Evolutionary conservation across 2,797 vertebrate species (phyloP).

Genomic region (Acomys russatus): DNA sequence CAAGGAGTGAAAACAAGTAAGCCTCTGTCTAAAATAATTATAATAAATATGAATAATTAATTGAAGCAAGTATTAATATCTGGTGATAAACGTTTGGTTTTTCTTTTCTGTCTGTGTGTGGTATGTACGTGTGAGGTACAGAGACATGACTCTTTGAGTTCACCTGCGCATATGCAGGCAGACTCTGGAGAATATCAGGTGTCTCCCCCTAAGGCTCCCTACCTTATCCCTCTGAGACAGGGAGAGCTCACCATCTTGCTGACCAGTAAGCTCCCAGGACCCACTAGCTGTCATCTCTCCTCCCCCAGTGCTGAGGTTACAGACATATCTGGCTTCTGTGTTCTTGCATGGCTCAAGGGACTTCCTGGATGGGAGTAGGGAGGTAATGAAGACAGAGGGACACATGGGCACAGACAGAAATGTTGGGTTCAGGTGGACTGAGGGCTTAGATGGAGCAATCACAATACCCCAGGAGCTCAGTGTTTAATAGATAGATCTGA

Average conservation of each 20-base stretch:
- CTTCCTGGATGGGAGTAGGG: background rate
- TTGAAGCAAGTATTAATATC: constrained; percentile 54
- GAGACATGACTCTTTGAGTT: background rate
- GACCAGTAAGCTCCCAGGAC: background rate
- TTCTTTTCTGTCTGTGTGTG: background rate
- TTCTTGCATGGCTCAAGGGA: background rate
- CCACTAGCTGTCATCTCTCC: background rate
- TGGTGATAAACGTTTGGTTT: constrained; percentile 25
- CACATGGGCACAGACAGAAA: background rate
- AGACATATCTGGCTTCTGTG: background rate
- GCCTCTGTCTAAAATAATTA: constrained; percentile 65
- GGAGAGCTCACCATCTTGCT: background rate
- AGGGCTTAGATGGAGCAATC: background rate
- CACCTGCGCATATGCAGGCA: background rate
- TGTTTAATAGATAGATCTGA: background rate
- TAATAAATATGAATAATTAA: constrained; percentile 57
- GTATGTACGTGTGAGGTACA: background rate
- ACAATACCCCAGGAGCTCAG: background rate
- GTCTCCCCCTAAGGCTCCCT: background rate
- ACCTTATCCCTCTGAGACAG: background rate
- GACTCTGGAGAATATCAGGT: background rate
- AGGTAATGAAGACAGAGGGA: background rate
- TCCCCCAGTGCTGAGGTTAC: background rate
- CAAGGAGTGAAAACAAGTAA: constrained; percentile 49
- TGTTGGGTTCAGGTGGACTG: background rate